Evolutionary conservation across 2,888 invertebrate species (phyloP).

Genomic region (Geotrupes spiniger): DNA sequence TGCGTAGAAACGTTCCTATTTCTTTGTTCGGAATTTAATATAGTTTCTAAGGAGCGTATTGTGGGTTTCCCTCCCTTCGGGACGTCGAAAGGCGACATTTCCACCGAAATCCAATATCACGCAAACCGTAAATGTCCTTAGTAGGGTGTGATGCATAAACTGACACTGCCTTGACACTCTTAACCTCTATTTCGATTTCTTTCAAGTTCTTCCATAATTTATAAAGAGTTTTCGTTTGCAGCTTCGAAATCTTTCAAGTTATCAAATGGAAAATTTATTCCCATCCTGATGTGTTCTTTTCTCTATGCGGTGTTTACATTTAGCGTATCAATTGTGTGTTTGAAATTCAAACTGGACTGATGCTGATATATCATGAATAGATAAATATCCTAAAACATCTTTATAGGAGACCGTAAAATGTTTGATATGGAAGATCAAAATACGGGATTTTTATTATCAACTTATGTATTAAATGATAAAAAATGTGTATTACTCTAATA

Average conservation of each 20-base stretch:
- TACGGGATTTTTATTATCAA: too few relatives aligned
- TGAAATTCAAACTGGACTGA: too few relatives aligned
- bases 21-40: conserved; percentile 28
- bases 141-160: conserved; percentile 31
- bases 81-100: conserved; percentile 29
- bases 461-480: too few relatives aligned
- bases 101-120: conserved; percentile 35
- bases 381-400: too few relatives aligned
- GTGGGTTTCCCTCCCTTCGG: conserved; percentile 28
- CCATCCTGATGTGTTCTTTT: background rate
- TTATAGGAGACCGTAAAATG: too few relatives aligned
- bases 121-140: conserved; percentile 33
- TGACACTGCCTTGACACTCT: conserved; percentile 29
- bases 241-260: conserved; percentile 11
- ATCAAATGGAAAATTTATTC: conserved; percentile 17
- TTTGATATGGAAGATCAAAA: too few relatives aligned
- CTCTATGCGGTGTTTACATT: too few relatives aligned
- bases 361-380: too few relatives aligned
- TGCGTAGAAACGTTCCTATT: conserved; percentile 13
- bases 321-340: too few relatives aligned
- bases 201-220: conserved; percentile 19
- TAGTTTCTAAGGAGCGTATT: conserved; percentile 30
- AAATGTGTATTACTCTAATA: too few relatives aligned
- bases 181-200: conserved; percentile 24
- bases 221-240: conserved; percentile 21